phyloP scores from a whole-genome alignment of 2,113 vertebrate species.

The Erythrocercus mccallii region DNA sequence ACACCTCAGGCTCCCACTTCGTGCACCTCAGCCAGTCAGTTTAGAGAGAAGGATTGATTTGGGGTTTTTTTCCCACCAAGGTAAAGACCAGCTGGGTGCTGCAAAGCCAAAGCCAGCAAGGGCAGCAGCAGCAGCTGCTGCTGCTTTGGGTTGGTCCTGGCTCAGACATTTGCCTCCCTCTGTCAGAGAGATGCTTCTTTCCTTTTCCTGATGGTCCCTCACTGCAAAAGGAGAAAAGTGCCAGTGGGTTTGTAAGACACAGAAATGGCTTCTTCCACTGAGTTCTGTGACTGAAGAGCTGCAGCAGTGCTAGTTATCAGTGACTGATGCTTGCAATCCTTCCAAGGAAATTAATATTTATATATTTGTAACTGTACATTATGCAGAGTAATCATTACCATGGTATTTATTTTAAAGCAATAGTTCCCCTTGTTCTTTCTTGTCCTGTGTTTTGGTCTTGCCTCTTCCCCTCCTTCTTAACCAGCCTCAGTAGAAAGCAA shows the following conservation, averaged over 20 bases:
- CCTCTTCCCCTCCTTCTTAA: background rate
- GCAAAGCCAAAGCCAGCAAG: background rate
- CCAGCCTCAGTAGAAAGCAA: conserved; percentile 17
- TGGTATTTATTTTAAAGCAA: conserved; percentile 62
- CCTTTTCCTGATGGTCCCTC: background rate
- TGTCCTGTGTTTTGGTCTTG: background rate
- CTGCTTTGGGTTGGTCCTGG: background rate
- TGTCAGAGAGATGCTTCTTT: background rate
- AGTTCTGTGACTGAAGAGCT: background rate
- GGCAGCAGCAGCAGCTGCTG: background rate
- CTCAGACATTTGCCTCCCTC: background rate
- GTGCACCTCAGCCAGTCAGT: background rate
- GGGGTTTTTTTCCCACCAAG: background rate
- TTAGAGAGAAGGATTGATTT: background rate
- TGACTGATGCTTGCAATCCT: conserved; percentile 28
- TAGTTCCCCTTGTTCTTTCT: background rate
- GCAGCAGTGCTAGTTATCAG: conserved; percentile 9
- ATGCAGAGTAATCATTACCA: conserved; percentile 31
- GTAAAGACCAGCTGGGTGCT: background rate
- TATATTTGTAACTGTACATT: conserved; percentile 60
- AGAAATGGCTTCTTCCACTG: background rate
- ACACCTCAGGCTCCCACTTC: background rate
- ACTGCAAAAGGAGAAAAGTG: background rate
- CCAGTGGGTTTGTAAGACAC: background rate
- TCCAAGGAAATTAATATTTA: conserved; percentile 48